Percentiles rank a stretch among this genome's conserved stretches.
Conservation (phyloP, 1,140 invertebrate species). For the Solen grandis region DNA sequence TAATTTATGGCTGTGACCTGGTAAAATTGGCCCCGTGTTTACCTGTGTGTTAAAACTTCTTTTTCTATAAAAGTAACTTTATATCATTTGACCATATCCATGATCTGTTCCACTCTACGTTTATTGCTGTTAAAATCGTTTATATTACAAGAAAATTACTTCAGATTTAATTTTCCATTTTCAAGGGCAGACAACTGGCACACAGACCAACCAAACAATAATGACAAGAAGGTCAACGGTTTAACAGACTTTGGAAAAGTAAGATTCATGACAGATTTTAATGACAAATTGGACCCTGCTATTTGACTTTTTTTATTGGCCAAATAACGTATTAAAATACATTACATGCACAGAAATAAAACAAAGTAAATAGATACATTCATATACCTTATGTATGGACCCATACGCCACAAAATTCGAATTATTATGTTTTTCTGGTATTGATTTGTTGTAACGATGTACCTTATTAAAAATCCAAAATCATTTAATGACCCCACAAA, state of each 20-base stretch:
- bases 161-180: conserved; percentile 20
- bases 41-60: not conserved
- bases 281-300: not conserved
- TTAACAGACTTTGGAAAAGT: conserved; percentile 68
- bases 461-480: too few species aligned
- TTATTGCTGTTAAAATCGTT: not conserved
- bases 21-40: not conserved
- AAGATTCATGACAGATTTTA: conserved; percentile 2
- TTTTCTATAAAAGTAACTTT: not conserved
- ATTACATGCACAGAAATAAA: too few species aligned
- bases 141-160: too few species aligned
- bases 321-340: not conserved
- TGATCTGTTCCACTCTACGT: not conserved
- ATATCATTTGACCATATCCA: not conserved
- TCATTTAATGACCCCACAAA: too few species aligned
- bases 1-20: too few species aligned
- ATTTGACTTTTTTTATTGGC: not conserved
- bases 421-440: too few species aligned
- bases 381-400: too few species aligned
- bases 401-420: too few species aligned
- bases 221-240: conserved; percentile 43
- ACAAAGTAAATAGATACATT: too few species aligned
- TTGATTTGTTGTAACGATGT: too few species aligned
- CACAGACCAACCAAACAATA: conserved; percentile 52
- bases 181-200: conserved; percentile 73